A percentile compares a stretch with the other conserved stretches of the same genome.
Conservation (phyloP, 2,888 invertebrate genomes). For the Mylabris sibirica region DNA sequence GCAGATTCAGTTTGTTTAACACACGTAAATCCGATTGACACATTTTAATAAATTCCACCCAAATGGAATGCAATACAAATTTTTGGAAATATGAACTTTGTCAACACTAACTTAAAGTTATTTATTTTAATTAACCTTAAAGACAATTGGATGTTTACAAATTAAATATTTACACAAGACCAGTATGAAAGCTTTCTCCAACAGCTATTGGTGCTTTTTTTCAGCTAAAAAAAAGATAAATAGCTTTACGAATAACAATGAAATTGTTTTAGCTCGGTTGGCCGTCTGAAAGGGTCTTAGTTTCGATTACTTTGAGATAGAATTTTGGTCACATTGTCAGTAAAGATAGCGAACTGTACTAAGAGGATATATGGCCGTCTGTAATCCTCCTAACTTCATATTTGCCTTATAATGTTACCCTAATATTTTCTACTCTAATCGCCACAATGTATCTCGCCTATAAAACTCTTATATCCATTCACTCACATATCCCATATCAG, state of each 20-base stretch:
- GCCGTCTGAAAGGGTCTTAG: not conserved
- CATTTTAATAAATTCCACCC: not conserved
- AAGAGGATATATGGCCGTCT: constrained; percentile 29
- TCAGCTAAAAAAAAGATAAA: not conserved
- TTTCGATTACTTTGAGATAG: not conserved
- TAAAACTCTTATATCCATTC: constrained; percentile 32
- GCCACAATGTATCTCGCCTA: constrained; percentile 24
- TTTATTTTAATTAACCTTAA: no score
- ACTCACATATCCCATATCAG: constrained; percentile 26
- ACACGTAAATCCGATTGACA: not conserved
- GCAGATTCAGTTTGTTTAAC: not conserved
- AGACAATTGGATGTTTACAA: not conserved
- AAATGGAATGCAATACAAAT: not conserved
- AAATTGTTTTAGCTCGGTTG: not conserved
- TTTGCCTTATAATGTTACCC: constrained; percentile 28
- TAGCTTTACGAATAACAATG: not conserved
- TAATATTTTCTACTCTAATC: constrained; percentile 31
- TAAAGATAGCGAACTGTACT: constrained; percentile 16
- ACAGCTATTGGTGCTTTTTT: not conserved
- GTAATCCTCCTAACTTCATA: constrained; percentile 34
- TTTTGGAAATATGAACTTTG: not conserved
- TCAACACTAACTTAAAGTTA: not conserved
- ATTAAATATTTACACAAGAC: not conserved
- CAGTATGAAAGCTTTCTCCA: not conserved
- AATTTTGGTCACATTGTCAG: constrained; percentile 21